Evolutionary conservation across 2,113 vertebrate species (phyloP), one percentile per base, ranked within the genome.

Genomic region (Deroptyus accipitrinus): DNA sequence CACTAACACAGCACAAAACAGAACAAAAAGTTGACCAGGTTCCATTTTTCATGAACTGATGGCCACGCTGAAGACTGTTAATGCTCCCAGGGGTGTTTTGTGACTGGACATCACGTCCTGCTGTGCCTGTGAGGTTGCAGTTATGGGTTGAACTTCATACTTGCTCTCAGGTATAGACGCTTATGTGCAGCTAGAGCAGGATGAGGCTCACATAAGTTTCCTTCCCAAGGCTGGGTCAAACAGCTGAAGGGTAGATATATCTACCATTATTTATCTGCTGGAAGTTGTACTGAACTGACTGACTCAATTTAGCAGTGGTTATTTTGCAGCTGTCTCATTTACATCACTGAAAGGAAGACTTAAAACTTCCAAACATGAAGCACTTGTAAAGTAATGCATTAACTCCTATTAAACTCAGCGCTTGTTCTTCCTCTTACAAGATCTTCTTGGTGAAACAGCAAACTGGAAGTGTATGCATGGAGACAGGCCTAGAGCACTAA

Each of bases 241-340:
- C 15, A 69, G 55, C 83, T 72, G 81, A 67, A 82, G 27, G 51
- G 61, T 23, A 94, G 80, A 70, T 72, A 30, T 11, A 11, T 42
- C 67, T 61, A 52, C 35, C 2, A 2, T 46, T 57, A 42, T 73
- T 86, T 87, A 30, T 78, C 81, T 87, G 24, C 41, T 67, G 57
- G 70, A 81, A 87, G 37, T 2, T 37, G 55, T 13, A 5, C 33
- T 79, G 69, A 51, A 8, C 30, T 0, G 1, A 35, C n/a, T 23
- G 48, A 48, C 28, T 91, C 35, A 15, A 9, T 55, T 86, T 17
- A 62, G 27, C 3, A 2, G 17, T 52, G 64, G 54, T 55, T 51
- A 31, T 72, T 94, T 67, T 67, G 25, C 86, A 95, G 78, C 91
- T 96, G 94, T 85, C 42, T 61, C 49, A 9, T 41, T 64, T 78